Percentiles rank a stretch among this genome's conserved stretches.
These are phyloP conservation scores for Apodemus sylvaticus DNA, from an alignment of 2,113 vertebrate species.

Conservation along the genomic window DNA sequence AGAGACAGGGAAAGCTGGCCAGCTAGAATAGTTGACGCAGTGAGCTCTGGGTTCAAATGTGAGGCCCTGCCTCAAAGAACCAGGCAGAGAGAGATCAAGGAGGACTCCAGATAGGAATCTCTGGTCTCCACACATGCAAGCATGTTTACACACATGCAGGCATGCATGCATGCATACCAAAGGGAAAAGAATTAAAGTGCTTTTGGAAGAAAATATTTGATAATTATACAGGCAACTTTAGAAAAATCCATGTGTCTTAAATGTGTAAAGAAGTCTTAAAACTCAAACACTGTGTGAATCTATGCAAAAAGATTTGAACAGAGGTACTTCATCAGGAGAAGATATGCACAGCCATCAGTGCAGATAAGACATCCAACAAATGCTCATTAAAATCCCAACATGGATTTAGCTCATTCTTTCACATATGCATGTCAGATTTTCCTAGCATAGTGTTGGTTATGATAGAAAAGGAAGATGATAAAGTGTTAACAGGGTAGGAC, in stretches of 20 bases:
- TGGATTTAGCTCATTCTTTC: not conserved
- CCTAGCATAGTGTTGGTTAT: not conserved
- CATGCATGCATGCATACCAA: not conserved
- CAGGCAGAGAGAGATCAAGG: not conserved
- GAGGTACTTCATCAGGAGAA: not conserved
- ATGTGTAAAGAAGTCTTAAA: not conserved
- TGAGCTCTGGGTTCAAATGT: not conserved
- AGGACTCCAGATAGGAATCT: not conserved
- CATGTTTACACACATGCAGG: not conserved
- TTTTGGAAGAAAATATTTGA: constrained; percentile 4
- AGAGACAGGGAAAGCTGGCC: not conserved
- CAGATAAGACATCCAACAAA: no score
- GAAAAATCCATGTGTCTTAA: not conserved
- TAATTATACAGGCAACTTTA: not conserved
- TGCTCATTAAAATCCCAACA: not conserved
- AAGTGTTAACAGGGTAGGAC: not conserved
- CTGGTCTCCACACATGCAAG: not conserved
- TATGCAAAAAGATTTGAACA: not conserved
- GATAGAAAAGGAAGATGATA: no score
- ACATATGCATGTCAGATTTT: not conserved
- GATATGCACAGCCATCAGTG: rapidly evolving
- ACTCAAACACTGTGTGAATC: not conserved
- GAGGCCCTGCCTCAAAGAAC: not conserved
- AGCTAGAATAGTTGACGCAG: no score
- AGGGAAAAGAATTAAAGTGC: not conserved